A percentile compares a stretch with the other conserved stretches of the same genome.
Evolutionary conservation across 2,113 vertebrate genomes (phyloP).

Genomic region (Dermatemys mawii): DNA sequence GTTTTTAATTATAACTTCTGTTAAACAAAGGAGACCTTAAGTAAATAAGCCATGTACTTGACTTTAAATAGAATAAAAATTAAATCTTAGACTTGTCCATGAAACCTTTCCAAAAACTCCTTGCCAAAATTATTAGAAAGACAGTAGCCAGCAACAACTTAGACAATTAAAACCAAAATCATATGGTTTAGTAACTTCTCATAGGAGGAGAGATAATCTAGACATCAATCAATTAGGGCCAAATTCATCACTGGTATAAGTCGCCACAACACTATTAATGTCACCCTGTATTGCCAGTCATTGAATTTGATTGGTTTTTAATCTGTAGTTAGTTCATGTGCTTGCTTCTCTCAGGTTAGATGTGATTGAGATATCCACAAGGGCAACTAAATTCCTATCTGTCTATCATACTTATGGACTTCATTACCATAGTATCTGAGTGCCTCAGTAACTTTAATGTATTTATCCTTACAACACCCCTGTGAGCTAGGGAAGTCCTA

Average conservation of each 20-base stretch:
- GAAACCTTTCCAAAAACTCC: background rate
- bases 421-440: background rate
- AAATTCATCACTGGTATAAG: background rate
- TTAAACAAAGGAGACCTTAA: background rate
- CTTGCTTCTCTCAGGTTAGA: background rate
- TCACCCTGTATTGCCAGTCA: background rate
- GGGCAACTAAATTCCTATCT: background rate
- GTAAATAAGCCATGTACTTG: background rate
- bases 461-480: background rate
- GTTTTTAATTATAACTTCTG: background rate
- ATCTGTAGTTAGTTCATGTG: background rate
- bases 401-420: background rate
- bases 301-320: background rate
- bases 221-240: background rate
- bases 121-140: slow-evolving; percentile 1
- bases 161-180: background rate
- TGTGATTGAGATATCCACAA: fast-evolving
- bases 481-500: background rate
- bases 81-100: background rate
- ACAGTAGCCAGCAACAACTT: background rate
- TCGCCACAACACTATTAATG: slow-evolving; percentile 13
- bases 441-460: background rate
- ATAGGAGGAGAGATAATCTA: background rate
- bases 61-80: background rate
- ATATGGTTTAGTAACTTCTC: slow-evolving; percentile 17